Evolutionary conservation across 2,113 vertebrate species (phyloP), one percentile per base, ranked within the genome.

Genomic region (Clarias magur): DNA sequence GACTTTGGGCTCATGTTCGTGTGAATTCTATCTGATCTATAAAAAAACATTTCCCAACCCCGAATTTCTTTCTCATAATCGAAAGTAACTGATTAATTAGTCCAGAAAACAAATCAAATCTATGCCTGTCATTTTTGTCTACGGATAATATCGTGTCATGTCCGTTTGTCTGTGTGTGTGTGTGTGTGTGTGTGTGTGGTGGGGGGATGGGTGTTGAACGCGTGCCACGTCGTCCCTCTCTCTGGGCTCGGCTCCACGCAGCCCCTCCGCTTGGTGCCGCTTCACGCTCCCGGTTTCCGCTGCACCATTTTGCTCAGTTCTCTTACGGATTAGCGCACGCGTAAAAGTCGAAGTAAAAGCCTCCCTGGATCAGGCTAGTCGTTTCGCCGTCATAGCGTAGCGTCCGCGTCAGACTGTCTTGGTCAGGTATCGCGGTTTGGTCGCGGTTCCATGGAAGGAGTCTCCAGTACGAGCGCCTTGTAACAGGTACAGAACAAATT

Each of bases 231-330:
- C 76, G 88, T 94, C 89, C 84, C 92, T 92, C 94, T 94, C 94
- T 91, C 82, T 93, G 93, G 94, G 91, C 94, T 94, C 93, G 81
- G 93, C 92, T 94, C 93, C 93, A 93, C 91, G 89, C 91, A 91
- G 93, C 92, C 89, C 90, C 93, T 93, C 93, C 89, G 84, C 92
- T 88, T 83, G 84, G 81, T 87, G 88, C 75, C 89, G 86, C 85
- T 75, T 85, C 84, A 91, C 87, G 13, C 72, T 76, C 70, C 38
- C 30, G 27, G 75, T 79, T 56, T 56, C 75, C 75, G 53, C 53
- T 30, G 75, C 75, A 73, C 70, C 70, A 27, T 59, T 57, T 85
- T 23, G 57, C 57, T 62, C 79, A 15, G 25, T 62, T 81, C 57
- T 65, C 80, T 62, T 75, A 8, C 48, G 42, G 21, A 60, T 79